These are phyloP conservation scores for Podabrus alpinus DNA, from an alignment of 2,888 invertebrate genomes.

Conservation along the genomic window DNA sequence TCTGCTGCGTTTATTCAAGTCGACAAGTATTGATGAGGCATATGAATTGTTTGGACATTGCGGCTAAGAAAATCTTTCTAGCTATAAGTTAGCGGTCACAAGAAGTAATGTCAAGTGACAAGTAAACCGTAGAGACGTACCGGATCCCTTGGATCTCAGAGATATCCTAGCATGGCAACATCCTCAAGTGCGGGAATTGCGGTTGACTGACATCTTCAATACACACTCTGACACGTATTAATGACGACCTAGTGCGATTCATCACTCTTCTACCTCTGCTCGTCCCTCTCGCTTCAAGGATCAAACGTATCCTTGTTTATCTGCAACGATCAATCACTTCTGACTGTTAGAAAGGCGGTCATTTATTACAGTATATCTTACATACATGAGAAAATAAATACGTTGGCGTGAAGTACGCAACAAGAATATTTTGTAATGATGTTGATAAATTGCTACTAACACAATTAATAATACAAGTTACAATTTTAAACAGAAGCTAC, in stretches of 20 bases:
- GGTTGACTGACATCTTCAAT: slow-evolving; percentile 55
- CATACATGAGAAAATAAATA: slow-evolving; percentile 45
- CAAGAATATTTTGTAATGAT: slow-evolving; percentile 12
- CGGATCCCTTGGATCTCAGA: slow-evolving; percentile 33
- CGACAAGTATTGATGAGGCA: slow-evolving; percentile 37
- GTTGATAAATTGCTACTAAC: slow-evolving; percentile 17
- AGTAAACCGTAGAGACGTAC: slow-evolving; percentile 43
- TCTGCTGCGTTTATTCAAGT: slow-evolving; percentile 16
- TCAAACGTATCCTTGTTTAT: slow-evolving; percentile 57
- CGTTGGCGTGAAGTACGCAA: slow-evolving; percentile 15
- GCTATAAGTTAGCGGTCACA: slow-evolving; percentile 43
- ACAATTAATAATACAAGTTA: slow-evolving; percentile 11
- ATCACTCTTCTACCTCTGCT: slow-evolving; percentile 54
- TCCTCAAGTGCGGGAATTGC: slow-evolving; percentile 32
- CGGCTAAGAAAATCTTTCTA: slow-evolving; percentile 43
- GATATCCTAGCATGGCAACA: slow-evolving; percentile 27
- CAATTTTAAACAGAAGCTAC: slow-evolving; percentile 6
- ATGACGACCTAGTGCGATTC: slow-evolving; percentile 56
- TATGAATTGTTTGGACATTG: slow-evolving; percentile 37
- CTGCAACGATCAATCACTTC: slow-evolving; percentile 57
- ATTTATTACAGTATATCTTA: slow-evolving; percentile 53
- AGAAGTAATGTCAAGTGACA: slow-evolving; percentile 44
- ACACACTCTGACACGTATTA: slow-evolving; percentile 56
- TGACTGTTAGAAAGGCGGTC: slow-evolving; percentile 57
- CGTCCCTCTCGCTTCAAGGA: slow-evolving; percentile 49